These are phyloP conservation scores for Polia nebulosa DNA, from an alignment of 2,888 invertebrate genomes.

Conservation along the genomic window DNA sequence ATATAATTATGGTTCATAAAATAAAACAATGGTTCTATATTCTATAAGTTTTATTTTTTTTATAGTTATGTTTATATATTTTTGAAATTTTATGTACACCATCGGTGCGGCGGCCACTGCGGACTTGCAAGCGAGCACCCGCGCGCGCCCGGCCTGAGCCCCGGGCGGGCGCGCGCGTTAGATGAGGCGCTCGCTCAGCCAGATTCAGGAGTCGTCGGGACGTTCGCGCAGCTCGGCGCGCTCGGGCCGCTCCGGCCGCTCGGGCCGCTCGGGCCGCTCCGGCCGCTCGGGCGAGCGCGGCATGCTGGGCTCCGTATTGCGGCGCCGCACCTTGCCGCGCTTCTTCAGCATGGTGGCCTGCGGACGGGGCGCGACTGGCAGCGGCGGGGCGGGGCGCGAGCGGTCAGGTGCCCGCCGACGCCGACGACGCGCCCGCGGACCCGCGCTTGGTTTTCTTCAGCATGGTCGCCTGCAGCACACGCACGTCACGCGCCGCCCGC, in stretches of 20 bases:
- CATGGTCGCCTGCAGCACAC: conserved; percentile 98
- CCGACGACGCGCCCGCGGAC: conserved; percentile 94
- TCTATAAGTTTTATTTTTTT: conserved; percentile 82
- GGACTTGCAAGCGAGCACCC: conserved; percentile 78
- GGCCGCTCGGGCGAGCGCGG: conserved; percentile 82
- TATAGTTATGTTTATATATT: conserved; percentile 72
- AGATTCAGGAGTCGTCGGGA: conserved; percentile 92
- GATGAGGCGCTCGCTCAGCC: conserved; percentile 94
- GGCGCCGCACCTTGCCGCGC: conserved; percentile 98
- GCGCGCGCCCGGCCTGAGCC: conserved; percentile 86
- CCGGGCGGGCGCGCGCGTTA: conserved; percentile 87
- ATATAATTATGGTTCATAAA: conserved; percentile 59
- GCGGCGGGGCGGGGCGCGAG: conserved; percentile 79
- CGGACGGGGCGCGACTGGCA: conserved; percentile 78
- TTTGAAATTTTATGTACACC: conserved; percentile 80
- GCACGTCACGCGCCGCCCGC: conserved; percentile 71
- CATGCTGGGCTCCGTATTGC: conserved; percentile 97
- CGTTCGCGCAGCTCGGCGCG: conserved; percentile 76
- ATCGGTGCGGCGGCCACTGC: conserved; percentile 49
- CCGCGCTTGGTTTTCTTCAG: conserved; percentile 99
- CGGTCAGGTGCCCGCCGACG: conserved; percentile 87
- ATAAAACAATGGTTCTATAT: conserved; percentile 84
- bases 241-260: conserved; percentile 81
- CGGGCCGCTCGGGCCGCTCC: conserved; percentile 82
- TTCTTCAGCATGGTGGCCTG: conserved; percentile 99